These are phyloP conservation scores for Leptothorax acervorum DNA, from an alignment of 2,888 invertebrate species.

Conservation along the genomic window DNA sequence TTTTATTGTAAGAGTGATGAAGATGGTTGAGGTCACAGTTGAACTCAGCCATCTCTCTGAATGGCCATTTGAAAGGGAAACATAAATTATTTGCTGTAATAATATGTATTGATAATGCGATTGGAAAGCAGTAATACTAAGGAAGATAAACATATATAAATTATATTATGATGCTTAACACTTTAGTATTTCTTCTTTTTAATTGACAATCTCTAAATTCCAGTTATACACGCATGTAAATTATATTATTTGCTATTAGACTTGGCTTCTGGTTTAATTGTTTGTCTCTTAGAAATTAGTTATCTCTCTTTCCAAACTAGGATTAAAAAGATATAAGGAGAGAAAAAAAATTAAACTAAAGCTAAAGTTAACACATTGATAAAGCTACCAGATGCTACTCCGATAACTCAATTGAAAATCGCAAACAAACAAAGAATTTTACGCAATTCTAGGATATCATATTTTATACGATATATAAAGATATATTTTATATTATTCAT, in stretches of 20 bases:
- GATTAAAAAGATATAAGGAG: background rate
- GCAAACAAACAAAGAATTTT: background rate
- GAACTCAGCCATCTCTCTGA: background rate
- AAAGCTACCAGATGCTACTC: background rate
- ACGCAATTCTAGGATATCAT: background rate
- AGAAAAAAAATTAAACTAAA: background rate
- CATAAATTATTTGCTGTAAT: slow-evolving; percentile 3
- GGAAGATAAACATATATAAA: background rate
- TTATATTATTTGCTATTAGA: background rate
- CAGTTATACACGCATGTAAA: background rate
- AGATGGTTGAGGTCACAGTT: background rate
- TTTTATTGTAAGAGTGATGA: background rate
- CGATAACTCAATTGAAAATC: background rate
- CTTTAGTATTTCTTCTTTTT: slow-evolving; percentile 10
- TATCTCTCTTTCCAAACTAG: background rate
- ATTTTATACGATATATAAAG: background rate
- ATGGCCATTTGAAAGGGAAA: background rate
- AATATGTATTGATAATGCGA: background rate
- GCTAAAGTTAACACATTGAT: background rate
- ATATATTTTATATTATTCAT: background rate
- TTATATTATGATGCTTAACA: background rate
- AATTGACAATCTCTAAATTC: background rate
- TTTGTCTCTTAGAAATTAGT: background rate
- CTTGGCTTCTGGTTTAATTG: background rate
- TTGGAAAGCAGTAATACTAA: background rate